Base-by-base conservation (phyloP, 2,113 vertebrate species). In the Heterocephalus glaber region DNA sequence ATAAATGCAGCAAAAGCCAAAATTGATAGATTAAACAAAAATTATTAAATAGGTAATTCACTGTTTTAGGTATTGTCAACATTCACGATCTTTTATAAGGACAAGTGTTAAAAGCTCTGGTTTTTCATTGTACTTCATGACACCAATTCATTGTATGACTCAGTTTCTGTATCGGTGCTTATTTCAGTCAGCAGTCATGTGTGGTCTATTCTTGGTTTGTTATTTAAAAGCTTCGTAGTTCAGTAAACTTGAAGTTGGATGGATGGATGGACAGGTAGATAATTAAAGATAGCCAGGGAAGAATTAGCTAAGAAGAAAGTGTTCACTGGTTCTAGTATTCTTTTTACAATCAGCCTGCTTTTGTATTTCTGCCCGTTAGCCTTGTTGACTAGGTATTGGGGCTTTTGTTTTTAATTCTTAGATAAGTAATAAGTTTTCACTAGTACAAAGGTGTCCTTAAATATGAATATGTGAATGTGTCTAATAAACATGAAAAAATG, bases 81-180 rank as follows among this genome's bases (percentile, higher is more conserved):
- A 52, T 91, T 84, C 63, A 68, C 77, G 35, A 83, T 83, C 10
- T 84, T 92, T 92, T 60, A 14, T 95, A 65, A 93, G n/a, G 33
- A 47, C 19, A 44, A 74, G 17, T 86, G 33, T 79, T 94, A 79
- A 76, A 89, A 83, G 35, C 80, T 95, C 9, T 74, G 47, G 35
- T 60, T 95, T 88, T 95, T 88, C 84, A 33, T 89, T 95, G 6
- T 13, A 24, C 26, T 95, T 72, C 89, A 17, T 89, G 54, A 47
- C 19, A 87, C 30, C 76, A 30, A 74, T 68, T 92, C 22, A 60
- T 81, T 89, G 2, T 80, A 60, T 94, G 52, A 95, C 61, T 89
- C 47, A 79, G 4, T 84, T 52, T 93, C 72, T 92, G 33, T 92
- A 26, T 35, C 47, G 22, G 7, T 89, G 52, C 90, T 47, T 85